phyloP scores from a whole-genome alignment of 2,888 invertebrate genomes.

The Isoperla grammatica region DNA sequence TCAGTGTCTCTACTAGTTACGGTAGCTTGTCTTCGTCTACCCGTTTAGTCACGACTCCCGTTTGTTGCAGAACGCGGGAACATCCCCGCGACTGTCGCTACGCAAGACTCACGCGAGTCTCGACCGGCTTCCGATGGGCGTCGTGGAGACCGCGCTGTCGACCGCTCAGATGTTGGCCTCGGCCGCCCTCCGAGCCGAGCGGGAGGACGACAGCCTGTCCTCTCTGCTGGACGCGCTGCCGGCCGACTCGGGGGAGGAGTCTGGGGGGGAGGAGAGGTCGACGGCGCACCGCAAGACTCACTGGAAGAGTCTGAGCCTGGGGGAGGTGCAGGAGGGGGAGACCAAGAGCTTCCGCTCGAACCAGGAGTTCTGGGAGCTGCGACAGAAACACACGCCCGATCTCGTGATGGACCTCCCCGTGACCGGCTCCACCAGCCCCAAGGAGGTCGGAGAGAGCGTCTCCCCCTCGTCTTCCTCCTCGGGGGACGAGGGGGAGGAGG shows the following conservation, averaged over 20 bases:
- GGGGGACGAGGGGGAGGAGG: constrained; percentile 36
- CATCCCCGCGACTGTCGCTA: constrained; percentile 1
- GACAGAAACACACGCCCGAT: constrained; percentile 65
- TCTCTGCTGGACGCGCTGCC: constrained; percentile 35
- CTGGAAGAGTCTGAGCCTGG: constrained; percentile 54
- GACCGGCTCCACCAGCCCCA: constrained; percentile 41
- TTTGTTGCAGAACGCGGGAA: background rate
- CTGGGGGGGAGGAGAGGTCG: too few relatives aligned
- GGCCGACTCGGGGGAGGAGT: constrained; percentile 21
- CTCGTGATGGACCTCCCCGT: constrained; percentile 79
- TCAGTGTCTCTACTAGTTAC: too few relatives aligned
- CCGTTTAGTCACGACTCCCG: background rate
- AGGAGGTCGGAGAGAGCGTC: constrained; percentile 39
- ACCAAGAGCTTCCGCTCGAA: constrained; percentile 31
- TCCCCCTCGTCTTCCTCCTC: constrained; percentile 24
- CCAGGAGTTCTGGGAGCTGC: constrained; percentile 44
- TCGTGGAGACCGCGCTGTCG: constrained; percentile 30
- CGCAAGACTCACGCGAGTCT: background rate
- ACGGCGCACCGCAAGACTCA: constrained; percentile 49
- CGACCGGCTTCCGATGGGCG: constrained; percentile 35
- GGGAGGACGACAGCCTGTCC: constrained; percentile 35
- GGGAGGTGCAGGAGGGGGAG: constrained; percentile 36
- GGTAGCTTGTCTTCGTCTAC: too few relatives aligned
- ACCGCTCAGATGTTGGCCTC: constrained; percentile 29
- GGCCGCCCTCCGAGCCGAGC: constrained; percentile 27